phyloP scores from a whole-genome alignment of 35 echinoderm and acorn worm genomes.

The Apostichopus parvimensis region DNA sequence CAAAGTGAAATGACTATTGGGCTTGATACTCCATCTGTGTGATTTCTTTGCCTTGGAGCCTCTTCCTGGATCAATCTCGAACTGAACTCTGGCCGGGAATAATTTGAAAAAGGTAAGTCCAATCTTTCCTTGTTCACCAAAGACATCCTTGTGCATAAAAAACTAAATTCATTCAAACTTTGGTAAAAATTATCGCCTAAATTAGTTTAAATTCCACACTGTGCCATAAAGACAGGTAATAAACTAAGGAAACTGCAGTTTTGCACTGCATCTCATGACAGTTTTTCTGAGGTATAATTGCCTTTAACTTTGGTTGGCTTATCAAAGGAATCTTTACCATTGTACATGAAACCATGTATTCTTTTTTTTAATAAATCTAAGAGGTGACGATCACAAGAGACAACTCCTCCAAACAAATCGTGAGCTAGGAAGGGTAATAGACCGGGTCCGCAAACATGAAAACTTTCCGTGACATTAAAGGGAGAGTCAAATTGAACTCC shows the following conservation, averaged over 20 bases:
- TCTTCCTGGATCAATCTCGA: no score
- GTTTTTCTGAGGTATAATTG: not conserved
- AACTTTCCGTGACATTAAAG: slow-evolving; percentile 51
- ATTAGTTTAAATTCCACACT: no score
- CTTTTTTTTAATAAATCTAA: slow-evolving; percentile 57
- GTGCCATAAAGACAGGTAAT: not conserved
- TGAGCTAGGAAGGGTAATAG: slow-evolving; percentile 65
- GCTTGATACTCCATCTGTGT: no score
- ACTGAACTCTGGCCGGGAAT: no score
- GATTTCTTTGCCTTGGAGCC: no score
- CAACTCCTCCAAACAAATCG: slow-evolving; percentile 72
- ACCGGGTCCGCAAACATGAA: slow-evolving; percentile 63
- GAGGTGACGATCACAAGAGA: slow-evolving; percentile 55
- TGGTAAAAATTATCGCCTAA: no score
- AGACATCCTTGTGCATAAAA: no score
- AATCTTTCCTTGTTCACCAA: no score
- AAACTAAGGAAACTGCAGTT: not conserved
- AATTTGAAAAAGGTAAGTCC: no score
- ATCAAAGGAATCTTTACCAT: slow-evolving; percentile 32
- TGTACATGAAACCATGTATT: slow-evolving; percentile 30
- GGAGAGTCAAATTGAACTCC: slow-evolving; percentile 46
- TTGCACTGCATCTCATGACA: not conserved
- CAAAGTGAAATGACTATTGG: no score
- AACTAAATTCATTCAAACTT: no score
- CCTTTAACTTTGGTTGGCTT: slow-evolving; percentile 12